phyloP scores from a whole-genome alignment of 2,888 invertebrate genomes.

The Anoncus sp. region DNA sequence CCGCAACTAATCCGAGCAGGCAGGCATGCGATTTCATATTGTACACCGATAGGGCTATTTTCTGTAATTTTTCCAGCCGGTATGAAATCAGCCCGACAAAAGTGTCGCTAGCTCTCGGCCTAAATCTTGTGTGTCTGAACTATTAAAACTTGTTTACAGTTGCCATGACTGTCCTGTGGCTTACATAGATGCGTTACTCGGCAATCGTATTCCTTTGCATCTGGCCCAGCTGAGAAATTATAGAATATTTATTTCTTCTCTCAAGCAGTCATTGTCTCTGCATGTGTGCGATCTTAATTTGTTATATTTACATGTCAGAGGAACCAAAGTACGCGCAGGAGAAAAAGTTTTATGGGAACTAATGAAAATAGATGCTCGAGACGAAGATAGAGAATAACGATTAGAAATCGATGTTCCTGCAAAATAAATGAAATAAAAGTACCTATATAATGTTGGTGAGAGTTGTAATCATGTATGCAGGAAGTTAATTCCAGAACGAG shows the following conservation, averaged over 20 bases:
- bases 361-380: slow-evolving; percentile 55
- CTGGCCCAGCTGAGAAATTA: slow-evolving; percentile 12
- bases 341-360: slow-evolving; percentile 54
- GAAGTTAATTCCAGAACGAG: slow-evolving; percentile 19
- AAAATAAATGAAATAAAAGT: slow-evolving; percentile 44
- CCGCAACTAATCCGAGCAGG: too few species aligned
- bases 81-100: too few species aligned
- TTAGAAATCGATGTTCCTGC: slow-evolving; percentile 44
- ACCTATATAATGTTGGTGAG: slow-evolving; percentile 1
- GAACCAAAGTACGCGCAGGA: slow-evolving; percentile 8
- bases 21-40: too few species aligned
- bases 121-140: slow-evolving; percentile 32
- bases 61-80: too few species aligned
- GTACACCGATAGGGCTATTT: too few species aligned
- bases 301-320: slow-evolving; percentile 34
- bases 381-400: slow-evolving; percentile 30
- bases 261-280: slow-evolving; percentile 28
- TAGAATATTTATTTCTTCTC: slow-evolving; percentile 31
- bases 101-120: too few species aligned
- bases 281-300: slow-evolving; percentile 11
- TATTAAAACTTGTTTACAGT: slow-evolving; percentile 33
- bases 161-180: background rate
- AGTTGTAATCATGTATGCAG: slow-evolving; percentile 18
- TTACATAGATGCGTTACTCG: background rate
- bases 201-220: slow-evolving; percentile 21